Evolutionary conservation across 1,140 invertebrate species (phyloP), one percentile per base, ranked within the genome.

Genomic region (Plutomurus gul): DNA sequence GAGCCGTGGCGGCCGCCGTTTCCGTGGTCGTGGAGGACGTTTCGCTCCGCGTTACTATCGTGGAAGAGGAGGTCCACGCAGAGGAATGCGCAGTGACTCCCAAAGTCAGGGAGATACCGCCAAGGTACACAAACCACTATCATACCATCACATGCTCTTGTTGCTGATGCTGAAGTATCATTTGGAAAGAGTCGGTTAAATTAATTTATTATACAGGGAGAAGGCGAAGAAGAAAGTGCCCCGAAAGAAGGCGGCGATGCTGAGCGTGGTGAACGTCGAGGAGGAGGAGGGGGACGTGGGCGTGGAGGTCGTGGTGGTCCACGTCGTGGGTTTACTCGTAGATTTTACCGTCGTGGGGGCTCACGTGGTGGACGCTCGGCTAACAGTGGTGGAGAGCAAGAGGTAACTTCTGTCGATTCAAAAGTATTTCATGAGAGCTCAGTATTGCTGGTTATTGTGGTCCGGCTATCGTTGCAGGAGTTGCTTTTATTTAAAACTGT

Each of bases 301-400:
- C 78, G 78, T 71, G 71, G 81, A 16, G n/a, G n/a, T n/a, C 36
- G 82, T 11, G 60, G 77, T 37, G 78, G 81, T n/a, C 60, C 74
- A 43, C 86, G 88, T 46, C 87, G 88, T 72, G 87, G 89, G 75
- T 87, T 89, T 43, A 88, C 89, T 80, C 88, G 91, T 83, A 89
- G 91, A 77, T 92, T 90, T 86, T 92, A 90, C 87, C 89, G 91
- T 78, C 89, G 91, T 60, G 82, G 82, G 25, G 76, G 77, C 20
- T 75, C 75, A 8, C 76, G 80, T 27, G 80, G 80, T 22, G 79
- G 79, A 40, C 39, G 76, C 27, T 40, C 72, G 16, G 56, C 72
- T 20, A 49, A 40, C 20, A 39, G 65, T 49, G 77, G 36, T 60
- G 77, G 75, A 49, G 77, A 76, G 25, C 78, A 80, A 30, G 81